phyloP scores from a whole-genome alignment of 2,113 vertebrate genomes.

The Mesocricetus auratus region DNA sequence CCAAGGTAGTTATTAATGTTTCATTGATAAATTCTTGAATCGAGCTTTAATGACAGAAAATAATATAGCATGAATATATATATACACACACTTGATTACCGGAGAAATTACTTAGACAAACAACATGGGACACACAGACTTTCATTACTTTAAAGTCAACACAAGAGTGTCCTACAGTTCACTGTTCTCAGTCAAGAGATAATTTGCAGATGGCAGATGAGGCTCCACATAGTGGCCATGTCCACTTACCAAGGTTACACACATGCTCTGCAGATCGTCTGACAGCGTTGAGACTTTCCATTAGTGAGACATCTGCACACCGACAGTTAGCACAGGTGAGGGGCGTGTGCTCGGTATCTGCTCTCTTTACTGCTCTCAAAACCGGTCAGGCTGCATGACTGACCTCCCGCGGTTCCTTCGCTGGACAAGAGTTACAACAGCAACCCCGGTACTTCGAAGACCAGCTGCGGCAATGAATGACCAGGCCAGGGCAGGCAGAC shows the following conservation, averaged over 20 bases:
- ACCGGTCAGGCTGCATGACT: not conserved
- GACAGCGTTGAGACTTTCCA: not conserved
- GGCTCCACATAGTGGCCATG: not conserved
- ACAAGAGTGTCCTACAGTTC: not conserved
- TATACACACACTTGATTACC: constrained; percentile 37
- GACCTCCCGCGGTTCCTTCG: not conserved
- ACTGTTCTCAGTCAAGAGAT: constrained; percentile 41
- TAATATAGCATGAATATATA: constrained; percentile 6
- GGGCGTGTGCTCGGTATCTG: not conserved
- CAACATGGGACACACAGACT: constrained; percentile 4
- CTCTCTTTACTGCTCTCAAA: not conserved
- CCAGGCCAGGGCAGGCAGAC: not conserved
- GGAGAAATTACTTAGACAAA: constrained; percentile 46
- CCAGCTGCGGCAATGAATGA: not conserved
- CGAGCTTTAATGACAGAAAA: constrained; percentile 26
- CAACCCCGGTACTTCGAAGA: not conserved
- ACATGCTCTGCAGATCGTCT: not conserved
- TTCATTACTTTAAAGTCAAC: constrained; percentile 45
- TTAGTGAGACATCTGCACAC: not conserved
- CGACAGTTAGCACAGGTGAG: not conserved
- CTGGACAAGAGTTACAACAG: not conserved
- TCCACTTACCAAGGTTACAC: not conserved
- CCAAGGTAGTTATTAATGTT: constrained; percentile 35
- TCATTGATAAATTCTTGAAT: constrained; percentile 55
- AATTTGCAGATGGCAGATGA: constrained; percentile 17